Percentiles rank a stretch among this genome's conserved stretches.
Evolutionary conservation across 2,888 invertebrate species (phyloP).

Genomic region (Pseudanteris insignis): DNA sequence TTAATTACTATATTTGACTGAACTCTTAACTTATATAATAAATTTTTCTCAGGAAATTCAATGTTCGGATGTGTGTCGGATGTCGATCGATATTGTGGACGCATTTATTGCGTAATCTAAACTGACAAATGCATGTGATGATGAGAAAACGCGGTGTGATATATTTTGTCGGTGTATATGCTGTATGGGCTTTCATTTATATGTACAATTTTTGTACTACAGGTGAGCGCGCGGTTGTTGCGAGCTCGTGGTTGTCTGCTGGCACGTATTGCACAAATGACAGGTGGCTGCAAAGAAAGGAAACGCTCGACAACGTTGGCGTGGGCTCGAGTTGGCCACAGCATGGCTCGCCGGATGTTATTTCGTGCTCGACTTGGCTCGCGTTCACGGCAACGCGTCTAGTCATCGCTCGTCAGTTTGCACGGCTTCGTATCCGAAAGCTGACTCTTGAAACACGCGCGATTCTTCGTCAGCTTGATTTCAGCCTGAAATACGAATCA

Average conservation of each 20-base stretch:
- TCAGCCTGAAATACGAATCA: conserved; percentile 35
- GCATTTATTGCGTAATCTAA: too few relatives aligned
- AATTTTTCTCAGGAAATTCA: too few relatives aligned
- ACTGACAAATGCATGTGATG: too few relatives aligned
- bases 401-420: conserved; percentile 53
- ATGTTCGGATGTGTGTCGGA: too few relatives aligned
- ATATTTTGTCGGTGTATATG: too few relatives aligned
- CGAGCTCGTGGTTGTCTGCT: neutral
- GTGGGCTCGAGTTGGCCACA: conserved; percentile 1
- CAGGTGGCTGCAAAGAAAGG: conserved; percentile 42
- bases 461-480: conserved; percentile 19
- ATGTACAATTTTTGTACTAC: too few relatives aligned
- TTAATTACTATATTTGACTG: too few relatives aligned
- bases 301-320: conserved; percentile 35
- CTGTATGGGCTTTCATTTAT: too few relatives aligned
- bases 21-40: too few relatives aligned
- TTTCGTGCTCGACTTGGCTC: conserved; percentile 65
- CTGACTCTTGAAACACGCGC: conserved; percentile 18
- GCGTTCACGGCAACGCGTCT: conserved; percentile 50
- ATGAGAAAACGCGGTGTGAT: too few relatives aligned
- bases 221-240: conserved; percentile 5
- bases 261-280: conserved; percentile 16
- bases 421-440: conserved; percentile 56
- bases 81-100: too few relatives aligned
- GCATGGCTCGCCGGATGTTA: conserved; percentile 58